Base-by-base conservation (phyloP, 2,113 vertebrate species). In the Anoplopoma fimbria region DNA sequence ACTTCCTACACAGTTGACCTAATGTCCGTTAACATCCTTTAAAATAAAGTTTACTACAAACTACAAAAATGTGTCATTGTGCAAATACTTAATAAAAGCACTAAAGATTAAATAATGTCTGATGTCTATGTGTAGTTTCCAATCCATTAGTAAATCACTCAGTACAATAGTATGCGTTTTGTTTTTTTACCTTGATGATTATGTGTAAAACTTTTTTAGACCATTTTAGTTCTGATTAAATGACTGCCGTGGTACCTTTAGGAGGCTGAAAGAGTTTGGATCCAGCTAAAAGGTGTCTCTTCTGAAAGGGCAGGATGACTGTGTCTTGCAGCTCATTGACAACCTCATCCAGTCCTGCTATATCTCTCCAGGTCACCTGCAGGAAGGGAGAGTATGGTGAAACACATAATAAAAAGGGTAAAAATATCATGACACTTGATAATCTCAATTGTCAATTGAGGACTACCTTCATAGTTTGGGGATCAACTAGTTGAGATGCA, bases 231-330 rank as follows among this genome's bases (percentile, higher is more conserved):
- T 73, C 10, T 51, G 25, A 60, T 33, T n/a, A 15, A 4, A 38
- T 69, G 29, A 57, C 4, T 40, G 14, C 14, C 67, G 15, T 1
- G 45, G 34, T 85, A 96, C 96, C 95, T 96, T 93, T 95, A 23
- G 96, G 96, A 27, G 96, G 96, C 82, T 95, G 96, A 65, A 96
- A 94, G 34, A 96, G 95, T 85, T 91, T 95, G 69, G 96, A 96
- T 80, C 89, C 90, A 19, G 83, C 51, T 68, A 96, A 91, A 58
- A 96, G 93, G 51, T 95, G 94, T 63, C 92, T 93, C 85, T 96
- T 95, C 82, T 96, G 95, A 72, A 96, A 95, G 5, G 96, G 96
- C 36, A 96, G 87, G 72, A 96, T 95, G 25, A 96, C 95, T 0
- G 94, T 94, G 81, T 96, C 95, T 25, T 95, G 95, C 72, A 96